Evolutionary conservation across 2,888 invertebrate genomes (phyloP), one percentile per base, ranked within the genome.

Genomic region (Elmis aenea): DNA sequence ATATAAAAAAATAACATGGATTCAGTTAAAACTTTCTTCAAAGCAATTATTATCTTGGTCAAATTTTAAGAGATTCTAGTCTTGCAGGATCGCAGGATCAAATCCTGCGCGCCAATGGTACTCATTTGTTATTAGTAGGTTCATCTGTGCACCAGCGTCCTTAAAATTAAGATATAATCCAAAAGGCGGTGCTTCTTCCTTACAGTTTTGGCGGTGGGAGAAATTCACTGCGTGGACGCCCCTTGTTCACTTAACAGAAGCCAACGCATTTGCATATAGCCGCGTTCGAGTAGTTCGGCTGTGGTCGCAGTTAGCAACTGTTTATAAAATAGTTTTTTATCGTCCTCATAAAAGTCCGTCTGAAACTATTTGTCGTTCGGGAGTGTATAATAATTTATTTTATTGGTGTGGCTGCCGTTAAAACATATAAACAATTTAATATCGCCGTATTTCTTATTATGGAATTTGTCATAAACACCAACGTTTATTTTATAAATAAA

Each of bases 311-410:
- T 23, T 31, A 23, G 20, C 36, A 38, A 14, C 21, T 24, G 30
- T 42, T 42, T 42, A 42, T 38, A 33, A 42, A 37, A 38, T 33
- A 41, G 18, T 42, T 42, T 18, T 41, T 42, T 37, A 42, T 37
- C 33, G 36, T 28, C 26, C 28, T 6, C 26, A 42, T 42, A 42
- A 42, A 41, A 36, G 28, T 28, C 35, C 35, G 35, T 29, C 29
- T 29, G 20, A 29, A 31, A 31, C 15, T 23, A 36, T 26, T 38
- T 28, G 38, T 21, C 31, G 27, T 21, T 18, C 14, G 26, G 22
- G 20, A 28, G 22, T 38, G 38, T 32, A 32, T 38, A 30, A 33
- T 38, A 38, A 32, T 27, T 38, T 32, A 38, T 38, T 32, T 38
- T 38, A 38, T 38, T 38, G 21, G 38, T 33, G 28, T 33, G 20